Conservation (phyloP, 2,888 invertebrate genomes). For the Brenthis ino region DNA sequence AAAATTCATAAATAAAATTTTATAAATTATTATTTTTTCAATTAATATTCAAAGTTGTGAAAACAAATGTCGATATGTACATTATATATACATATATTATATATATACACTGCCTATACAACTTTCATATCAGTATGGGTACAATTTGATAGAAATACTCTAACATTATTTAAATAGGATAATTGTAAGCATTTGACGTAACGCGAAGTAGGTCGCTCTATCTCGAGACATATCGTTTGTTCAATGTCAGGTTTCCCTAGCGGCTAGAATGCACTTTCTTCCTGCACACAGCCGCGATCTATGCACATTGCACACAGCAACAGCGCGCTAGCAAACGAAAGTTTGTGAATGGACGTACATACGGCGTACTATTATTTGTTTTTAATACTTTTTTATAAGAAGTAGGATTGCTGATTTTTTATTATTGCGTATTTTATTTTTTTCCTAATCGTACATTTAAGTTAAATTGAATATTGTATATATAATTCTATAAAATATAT, state of each 20-base stretch:
- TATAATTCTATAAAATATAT: no score
- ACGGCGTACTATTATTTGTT: conserved; percentile 32
- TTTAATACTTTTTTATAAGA: not conserved
- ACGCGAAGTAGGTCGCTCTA: conserved; percentile 39
- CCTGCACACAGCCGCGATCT: conserved; percentile 51
- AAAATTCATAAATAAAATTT: no score
- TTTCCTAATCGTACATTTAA: not conserved
- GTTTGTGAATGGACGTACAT: conserved; percentile 49
- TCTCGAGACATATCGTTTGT: conserved; percentile 45
- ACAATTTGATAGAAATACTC: not conserved
- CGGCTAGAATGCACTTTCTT: conserved; percentile 80
- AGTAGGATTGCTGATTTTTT: not conserved
- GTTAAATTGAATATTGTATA: no score
- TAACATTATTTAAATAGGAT: not conserved
- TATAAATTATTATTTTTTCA: no score
- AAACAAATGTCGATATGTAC: no score
- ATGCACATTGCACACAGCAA: conserved; percentile 39
- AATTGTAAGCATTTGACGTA: conserved; percentile 22
- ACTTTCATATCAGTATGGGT: no score
- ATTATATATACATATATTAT: no score
- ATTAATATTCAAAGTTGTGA: no score
- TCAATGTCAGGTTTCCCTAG: conserved; percentile 72
- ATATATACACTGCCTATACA: no score
- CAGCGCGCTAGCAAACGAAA: conserved; percentile 48
- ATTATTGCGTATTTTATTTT: not conserved